Conservation (phyloP, 1,140 invertebrate species). For the Diuraphis noxia region DNA sequence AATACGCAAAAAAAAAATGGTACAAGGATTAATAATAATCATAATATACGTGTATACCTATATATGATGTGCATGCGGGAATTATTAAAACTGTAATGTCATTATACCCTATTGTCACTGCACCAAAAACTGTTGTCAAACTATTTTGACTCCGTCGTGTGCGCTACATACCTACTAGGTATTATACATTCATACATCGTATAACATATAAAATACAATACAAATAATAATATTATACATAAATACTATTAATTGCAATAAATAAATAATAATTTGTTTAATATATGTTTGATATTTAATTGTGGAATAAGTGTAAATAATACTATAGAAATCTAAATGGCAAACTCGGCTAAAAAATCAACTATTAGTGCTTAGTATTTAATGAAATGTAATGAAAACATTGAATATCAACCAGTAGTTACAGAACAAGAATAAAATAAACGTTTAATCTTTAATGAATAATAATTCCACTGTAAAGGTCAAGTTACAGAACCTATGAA, state of each 20-base stretch:
- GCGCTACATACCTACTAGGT: background rate
- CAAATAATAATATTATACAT: background rate
- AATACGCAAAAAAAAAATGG: background rate
- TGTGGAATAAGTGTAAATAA: background rate
- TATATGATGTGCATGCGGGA: background rate
- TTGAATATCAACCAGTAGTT: background rate
- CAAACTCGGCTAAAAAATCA: background rate
- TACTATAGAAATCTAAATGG: no score
- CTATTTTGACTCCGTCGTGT: background rate
- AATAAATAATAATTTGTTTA: background rate
- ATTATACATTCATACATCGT: no score
- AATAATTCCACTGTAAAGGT: background rate
- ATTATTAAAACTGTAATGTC: background rate
- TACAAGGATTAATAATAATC: background rate
- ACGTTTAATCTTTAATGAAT: background rate
- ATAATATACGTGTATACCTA: no score
- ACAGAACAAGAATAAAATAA: background rate
- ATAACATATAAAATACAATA: background rate
- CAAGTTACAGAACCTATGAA: no score
- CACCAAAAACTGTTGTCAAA: background rate
- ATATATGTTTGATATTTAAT: background rate
- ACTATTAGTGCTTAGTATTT: background rate
- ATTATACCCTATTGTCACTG: background rate
- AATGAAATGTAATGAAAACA: background rate
- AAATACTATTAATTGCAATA: background rate